Conservation (phyloP, 1,140 invertebrate species). For the Meloidogyne hapla region DNA sequence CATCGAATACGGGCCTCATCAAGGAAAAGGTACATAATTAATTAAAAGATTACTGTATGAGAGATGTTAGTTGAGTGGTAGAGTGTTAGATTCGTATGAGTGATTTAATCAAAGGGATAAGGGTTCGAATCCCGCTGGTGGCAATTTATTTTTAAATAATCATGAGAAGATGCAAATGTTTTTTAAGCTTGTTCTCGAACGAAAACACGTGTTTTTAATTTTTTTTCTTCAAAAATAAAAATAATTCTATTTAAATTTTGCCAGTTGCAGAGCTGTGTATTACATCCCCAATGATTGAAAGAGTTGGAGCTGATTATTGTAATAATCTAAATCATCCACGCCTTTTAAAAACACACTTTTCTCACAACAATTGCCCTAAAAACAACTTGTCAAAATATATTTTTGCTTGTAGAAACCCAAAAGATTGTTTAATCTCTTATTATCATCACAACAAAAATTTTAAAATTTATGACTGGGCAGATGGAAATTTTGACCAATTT, state of each 20-base stretch:
- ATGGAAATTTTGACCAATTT: constrained; percentile 62
- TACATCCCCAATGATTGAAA: constrained; percentile 61
- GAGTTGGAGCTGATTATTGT: constrained; percentile 57
- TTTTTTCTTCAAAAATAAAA: neutral
- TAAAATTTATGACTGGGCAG: constrained; percentile 56
- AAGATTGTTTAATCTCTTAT: constrained; percentile 48
- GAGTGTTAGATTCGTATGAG: neutral
- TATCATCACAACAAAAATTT: constrained; percentile 62
- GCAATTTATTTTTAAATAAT: neutral
- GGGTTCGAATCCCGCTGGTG: neutral
- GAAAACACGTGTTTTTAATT: neutral
- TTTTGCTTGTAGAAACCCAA: constrained; percentile 43
- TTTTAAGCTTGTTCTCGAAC: neutral
- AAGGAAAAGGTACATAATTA: constrained; percentile 54
- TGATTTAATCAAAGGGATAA: neutral
- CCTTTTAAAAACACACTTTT: constrained; percentile 61
- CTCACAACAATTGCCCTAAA: constrained; percentile 55
- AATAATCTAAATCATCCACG: constrained; percentile 52
- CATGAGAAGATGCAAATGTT: too few relatives aligned
- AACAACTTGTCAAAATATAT: constrained; percentile 58
- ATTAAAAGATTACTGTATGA: neutral
- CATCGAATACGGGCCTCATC: constrained; percentile 54
- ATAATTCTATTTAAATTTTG: neutral
- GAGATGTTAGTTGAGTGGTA: neutral
- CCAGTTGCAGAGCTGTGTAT: constrained; percentile 57